phyloP scores from a whole-genome alignment of 2,797 vertebrate species.

The Champsocephalus gunnari region DNA sequence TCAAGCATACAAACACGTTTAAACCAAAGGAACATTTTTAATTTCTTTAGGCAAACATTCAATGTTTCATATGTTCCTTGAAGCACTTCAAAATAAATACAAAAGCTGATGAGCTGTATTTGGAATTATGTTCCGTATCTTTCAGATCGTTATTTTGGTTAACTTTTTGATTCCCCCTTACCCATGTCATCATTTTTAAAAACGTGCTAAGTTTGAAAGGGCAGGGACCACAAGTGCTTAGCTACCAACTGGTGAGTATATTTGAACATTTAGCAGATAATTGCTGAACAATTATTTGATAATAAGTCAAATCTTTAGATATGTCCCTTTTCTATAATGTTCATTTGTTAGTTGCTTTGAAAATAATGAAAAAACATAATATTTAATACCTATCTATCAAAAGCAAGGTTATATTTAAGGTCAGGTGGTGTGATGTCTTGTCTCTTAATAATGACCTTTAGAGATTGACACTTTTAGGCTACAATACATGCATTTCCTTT shows the following conservation, averaged over 20 bases:
- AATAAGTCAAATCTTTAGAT: neutral
- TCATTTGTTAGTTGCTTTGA: neutral
- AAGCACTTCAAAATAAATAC: neutral
- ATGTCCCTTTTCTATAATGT: neutral
- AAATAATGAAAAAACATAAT: neutral
- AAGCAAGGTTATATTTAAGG: conserved; percentile 44
- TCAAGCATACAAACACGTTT: conserved; percentile 1
- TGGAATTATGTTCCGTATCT: neutral
- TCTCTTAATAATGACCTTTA: conserved; percentile 85
- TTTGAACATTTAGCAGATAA: neutral
- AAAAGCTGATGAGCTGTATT: neutral
- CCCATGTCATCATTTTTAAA: too few species aligned
- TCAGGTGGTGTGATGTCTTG: conserved; percentile 69
- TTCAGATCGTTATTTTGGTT: conserved; percentile 10
- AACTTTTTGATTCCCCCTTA: neutral
- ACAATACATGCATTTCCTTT: conserved; percentile 81
- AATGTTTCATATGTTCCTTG: neutral
- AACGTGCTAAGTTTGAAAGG: neutral
- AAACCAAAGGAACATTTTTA: neutral
- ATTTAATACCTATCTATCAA: conserved; percentile 10
- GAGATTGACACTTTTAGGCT: conserved; percentile 86
- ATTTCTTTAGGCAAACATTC: neutral
- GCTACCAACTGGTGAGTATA: neutral
- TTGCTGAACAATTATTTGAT: neutral
- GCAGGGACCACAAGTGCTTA: neutral